Conservation (phyloP, 2,888 invertebrate species). For the Coenonympha glycerion region DNA sequence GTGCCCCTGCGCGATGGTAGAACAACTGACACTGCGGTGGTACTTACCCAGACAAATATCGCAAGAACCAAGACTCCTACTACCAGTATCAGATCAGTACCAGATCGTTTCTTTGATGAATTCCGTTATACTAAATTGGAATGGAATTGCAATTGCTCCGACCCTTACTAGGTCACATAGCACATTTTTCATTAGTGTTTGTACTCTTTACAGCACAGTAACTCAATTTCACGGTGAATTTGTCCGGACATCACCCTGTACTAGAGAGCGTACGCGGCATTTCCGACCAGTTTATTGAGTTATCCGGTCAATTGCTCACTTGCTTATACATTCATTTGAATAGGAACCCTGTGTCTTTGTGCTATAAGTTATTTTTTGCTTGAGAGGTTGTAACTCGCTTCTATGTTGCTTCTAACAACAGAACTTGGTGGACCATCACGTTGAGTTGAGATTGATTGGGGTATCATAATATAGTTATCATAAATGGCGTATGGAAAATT, state of each 20-base stretch:
- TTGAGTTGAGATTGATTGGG: background rate
- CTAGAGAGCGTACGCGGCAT: background rate
- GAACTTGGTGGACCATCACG: background rate
- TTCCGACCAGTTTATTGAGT: conserved; percentile 1
- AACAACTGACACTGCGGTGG: too few species aligned
- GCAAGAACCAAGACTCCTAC: too few species aligned
- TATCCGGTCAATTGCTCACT: conserved; percentile 1
- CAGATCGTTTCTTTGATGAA: too few species aligned
- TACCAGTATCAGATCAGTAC: too few species aligned
- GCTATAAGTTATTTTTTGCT: background rate
- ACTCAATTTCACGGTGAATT: conserved; percentile 1
- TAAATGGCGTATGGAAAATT: too few species aligned
- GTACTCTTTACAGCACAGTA: background rate
- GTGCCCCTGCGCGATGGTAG: too few species aligned
- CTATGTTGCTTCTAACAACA: background rate
- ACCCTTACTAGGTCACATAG: too few species aligned
- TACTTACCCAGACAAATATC: too few species aligned
- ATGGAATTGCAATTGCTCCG: too few species aligned
- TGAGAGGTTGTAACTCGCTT: background rate
- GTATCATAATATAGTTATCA: too few species aligned
- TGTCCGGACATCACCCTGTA: background rate
- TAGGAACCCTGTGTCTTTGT: background rate
- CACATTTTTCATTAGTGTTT: background rate
- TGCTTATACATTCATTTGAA: background rate
- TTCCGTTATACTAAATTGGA: too few species aligned